Evolutionary conservation across 2,888 invertebrate genomes (phyloP).

Genomic region (Cantharis rufa): DNA sequence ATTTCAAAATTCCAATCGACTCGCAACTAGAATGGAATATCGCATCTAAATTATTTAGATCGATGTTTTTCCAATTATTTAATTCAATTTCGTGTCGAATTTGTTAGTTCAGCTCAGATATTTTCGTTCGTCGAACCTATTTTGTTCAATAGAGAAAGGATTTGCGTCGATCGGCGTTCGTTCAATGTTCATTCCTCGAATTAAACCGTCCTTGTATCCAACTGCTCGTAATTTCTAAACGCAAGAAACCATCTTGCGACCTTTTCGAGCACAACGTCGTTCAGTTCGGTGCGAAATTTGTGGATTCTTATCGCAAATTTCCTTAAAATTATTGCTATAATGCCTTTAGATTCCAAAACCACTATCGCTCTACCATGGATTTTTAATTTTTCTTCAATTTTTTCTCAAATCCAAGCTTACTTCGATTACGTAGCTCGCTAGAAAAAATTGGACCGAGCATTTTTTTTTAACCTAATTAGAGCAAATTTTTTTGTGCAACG

Average conservation of each 20-base stretch:
- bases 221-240: not conserved
- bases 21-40: not conserved
- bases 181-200: not conserved
- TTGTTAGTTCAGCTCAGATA: not conserved
- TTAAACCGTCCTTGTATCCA: not conserved
- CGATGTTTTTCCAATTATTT: not conserved
- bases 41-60: not conserved
- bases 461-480: not conserved
- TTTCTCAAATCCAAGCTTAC: not conserved
- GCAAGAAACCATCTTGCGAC: not conserved
- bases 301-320: not conserved
- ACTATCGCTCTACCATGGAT: not conserved
- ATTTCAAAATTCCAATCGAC: not conserved
- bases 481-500: too few species aligned
- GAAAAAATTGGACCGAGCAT: not conserved
- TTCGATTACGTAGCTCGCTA: not conserved
- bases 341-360: not conserved
- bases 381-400: not conserved
- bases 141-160: not conserved
- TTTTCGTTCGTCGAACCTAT: not conserved
- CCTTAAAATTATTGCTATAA: not conserved
- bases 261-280: not conserved
- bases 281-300: not conserved
- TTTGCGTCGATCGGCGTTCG: not conserved
- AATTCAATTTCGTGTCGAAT: not conserved